Evolutionary conservation across 2,888 invertebrate genomes (phyloP).

Genomic region (Drosophila neotestacea): DNA sequence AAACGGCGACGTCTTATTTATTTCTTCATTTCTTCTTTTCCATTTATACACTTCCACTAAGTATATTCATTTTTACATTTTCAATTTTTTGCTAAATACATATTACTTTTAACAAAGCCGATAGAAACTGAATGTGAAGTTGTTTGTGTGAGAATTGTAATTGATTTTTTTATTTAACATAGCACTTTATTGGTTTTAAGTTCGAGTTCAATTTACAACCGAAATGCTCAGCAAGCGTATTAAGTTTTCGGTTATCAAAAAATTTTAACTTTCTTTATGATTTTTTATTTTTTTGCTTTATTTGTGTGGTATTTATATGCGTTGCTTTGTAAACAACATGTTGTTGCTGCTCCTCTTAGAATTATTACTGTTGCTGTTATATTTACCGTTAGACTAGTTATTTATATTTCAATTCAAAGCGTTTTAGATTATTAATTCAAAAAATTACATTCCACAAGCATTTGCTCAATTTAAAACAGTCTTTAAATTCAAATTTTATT

Average conservation of each 20-base stretch:
- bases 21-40: slow-evolving; percentile 17
- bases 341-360: slow-evolving; percentile 11
- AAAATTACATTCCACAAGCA: slow-evolving; percentile 32
- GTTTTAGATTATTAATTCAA: slow-evolving; percentile 69
- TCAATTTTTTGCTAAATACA: background rate
- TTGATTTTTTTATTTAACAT: background rate
- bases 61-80: background rate
- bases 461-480: background rate
- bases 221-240: slow-evolving; percentile 4
- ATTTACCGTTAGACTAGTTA: slow-evolving; percentile 40
- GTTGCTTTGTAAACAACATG: slow-evolving; percentile 40
- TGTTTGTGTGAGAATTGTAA: background rate
- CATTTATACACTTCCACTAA: background rate
- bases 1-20: slow-evolving; percentile 64
- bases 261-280: background rate
- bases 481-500: background rate
- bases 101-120: background rate
- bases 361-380: slow-evolving; percentile 24
- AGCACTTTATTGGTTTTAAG: background rate
- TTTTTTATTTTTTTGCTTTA: background rate
- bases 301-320: slow-evolving; percentile 15
- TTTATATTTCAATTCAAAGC: slow-evolving; percentile 54
- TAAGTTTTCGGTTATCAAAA: background rate
- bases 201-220: background rate
- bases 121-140: background rate